These are phyloP conservation scores for Diphyllodes magnificus DNA, from an alignment of 2,113 vertebrate species.

Conservation along the genomic window DNA sequence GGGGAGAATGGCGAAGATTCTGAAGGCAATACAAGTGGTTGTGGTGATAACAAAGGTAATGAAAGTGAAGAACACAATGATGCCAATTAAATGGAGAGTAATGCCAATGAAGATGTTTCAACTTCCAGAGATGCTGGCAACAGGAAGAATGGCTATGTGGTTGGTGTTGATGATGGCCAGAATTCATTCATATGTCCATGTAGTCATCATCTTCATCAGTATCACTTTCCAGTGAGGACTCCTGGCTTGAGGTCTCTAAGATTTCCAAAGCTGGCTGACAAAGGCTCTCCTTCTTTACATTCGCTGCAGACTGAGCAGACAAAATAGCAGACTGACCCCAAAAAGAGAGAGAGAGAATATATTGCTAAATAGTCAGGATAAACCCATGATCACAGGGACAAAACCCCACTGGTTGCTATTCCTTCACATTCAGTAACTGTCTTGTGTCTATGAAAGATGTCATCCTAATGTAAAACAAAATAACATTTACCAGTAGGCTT, in stretches of 20 bases:
- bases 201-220: constrained; percentile 93
- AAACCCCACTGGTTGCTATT: constrained; percentile 38
- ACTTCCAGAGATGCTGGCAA: constrained; percentile 24
- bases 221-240: constrained; percentile 96
- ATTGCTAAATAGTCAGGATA: constrained; percentile 48
- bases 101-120: constrained; percentile 44
- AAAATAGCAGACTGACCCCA: constrained; percentile 90
- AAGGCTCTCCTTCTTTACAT: constrained; percentile 92
- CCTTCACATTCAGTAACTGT: not conserved
- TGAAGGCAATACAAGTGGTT: constrained; percentile 47
- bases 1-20: constrained; percentile 7
- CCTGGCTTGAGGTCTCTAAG: constrained; percentile 96
- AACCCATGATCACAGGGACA: constrained; percentile 36
- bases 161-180: constrained; percentile 32
- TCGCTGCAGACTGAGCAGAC: constrained; percentile 96
- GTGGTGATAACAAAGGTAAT: constrained; percentile 24
- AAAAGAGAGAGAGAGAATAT: constrained; percentile 52
- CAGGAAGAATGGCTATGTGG: constrained; percentile 29
- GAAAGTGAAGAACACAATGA: constrained; percentile 9
- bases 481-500: constrained; percentile 3
- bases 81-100: constrained; percentile 24
- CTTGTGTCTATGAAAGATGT: not conserved
- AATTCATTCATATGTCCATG: constrained; percentile 89
- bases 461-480: not conserved
- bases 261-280: constrained; percentile 94